Conservation (phyloP, 2,888 invertebrate species). For the Polydesmus complanatus region DNA sequence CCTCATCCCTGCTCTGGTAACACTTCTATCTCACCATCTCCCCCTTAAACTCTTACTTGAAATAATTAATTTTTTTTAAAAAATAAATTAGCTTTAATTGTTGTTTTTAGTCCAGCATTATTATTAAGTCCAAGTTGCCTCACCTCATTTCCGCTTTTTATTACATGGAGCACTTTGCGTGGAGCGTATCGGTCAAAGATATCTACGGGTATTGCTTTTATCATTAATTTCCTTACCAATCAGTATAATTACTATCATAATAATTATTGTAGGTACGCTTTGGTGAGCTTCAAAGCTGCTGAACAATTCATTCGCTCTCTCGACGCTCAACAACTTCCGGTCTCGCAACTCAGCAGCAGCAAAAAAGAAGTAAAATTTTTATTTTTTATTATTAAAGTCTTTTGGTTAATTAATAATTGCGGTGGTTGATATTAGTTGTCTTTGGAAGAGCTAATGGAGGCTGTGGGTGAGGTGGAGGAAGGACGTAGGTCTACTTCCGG, state of each 20-base stretch:
- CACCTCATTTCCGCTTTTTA: constrained; percentile 27
- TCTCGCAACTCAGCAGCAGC: constrained; percentile 20
- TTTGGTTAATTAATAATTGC: neutral
- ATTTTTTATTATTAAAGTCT: neutral
- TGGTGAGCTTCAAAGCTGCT: constrained; percentile 32
- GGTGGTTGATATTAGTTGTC: constrained; percentile 21
- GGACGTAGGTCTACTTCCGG: constrained; percentile 11
- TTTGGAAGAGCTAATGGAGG: constrained; percentile 21
- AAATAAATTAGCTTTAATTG: too few relatives aligned
- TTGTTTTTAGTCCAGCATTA: constrained; percentile 24
- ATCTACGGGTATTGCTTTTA: neutral
- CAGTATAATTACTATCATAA: neutral
- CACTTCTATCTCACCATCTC: too few relatives aligned
- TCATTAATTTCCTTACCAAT: neutral
- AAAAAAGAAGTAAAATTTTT: constrained; percentile 23
- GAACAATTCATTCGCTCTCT: constrained; percentile 27
- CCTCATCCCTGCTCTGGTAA: constrained; percentile 29
- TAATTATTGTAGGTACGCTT: constrained; percentile 26
- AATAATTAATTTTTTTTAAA: too few relatives aligned
- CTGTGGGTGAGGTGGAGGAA: constrained; percentile 18
- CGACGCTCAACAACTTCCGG: constrained; percentile 24
- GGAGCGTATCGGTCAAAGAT: constrained; percentile 13
- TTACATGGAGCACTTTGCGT: constrained; percentile 25
- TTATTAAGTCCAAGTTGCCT: constrained; percentile 26
- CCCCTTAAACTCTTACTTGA: too few relatives aligned